A percentile compares a stretch with the other conserved stretches of the same genome.
Evolutionary conservation across 1,140 invertebrate genomes (phyloP).

Genomic region (Pseudomyrmex flavicornis): DNA sequence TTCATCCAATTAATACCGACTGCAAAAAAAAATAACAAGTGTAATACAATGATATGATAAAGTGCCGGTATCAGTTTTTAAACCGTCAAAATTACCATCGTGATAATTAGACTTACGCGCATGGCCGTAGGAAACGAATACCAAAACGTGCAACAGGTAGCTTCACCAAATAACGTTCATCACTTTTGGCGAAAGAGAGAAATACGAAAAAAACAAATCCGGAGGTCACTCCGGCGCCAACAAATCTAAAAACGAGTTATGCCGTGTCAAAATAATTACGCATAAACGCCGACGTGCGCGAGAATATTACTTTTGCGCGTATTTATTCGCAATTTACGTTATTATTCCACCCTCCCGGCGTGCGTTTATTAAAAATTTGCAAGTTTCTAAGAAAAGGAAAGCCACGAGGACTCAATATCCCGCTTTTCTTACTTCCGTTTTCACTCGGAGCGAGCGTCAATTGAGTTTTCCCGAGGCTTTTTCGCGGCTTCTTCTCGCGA

Average conservation of each 20-base stretch:
- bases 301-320: conserved; percentile 7
- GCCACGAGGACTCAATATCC: background rate
- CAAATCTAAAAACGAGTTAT: conserved; percentile 35
- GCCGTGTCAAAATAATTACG: conserved; percentile 36
- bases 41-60: too few relatives aligned
- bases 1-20: background rate
- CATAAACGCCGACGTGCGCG: background rate
- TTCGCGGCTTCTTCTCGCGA: conserved; percentile 13
- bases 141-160: conserved; percentile 58
- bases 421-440: conserved; percentile 30
- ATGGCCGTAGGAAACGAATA: conserved; percentile 50
- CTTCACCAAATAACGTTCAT: conserved; percentile 55
- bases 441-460: conserved; percentile 21
- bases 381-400: background rate
- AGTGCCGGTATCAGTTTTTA: background rate
- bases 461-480: conserved; percentile 26
- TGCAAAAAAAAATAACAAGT: background rate
- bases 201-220: conserved; percentile 31
- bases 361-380: conserved; percentile 3
- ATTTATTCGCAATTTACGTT: background rate
- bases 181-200: conserved; percentile 41
- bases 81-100: background rate
- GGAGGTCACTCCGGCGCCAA: conserved; percentile 9
- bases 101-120: conserved; percentile 45
- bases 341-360: background rate